These are phyloP conservation scores for Oscheius sp. DNA, from an alignment of 2,888 invertebrate species.

Conservation along the genomic window DNA sequence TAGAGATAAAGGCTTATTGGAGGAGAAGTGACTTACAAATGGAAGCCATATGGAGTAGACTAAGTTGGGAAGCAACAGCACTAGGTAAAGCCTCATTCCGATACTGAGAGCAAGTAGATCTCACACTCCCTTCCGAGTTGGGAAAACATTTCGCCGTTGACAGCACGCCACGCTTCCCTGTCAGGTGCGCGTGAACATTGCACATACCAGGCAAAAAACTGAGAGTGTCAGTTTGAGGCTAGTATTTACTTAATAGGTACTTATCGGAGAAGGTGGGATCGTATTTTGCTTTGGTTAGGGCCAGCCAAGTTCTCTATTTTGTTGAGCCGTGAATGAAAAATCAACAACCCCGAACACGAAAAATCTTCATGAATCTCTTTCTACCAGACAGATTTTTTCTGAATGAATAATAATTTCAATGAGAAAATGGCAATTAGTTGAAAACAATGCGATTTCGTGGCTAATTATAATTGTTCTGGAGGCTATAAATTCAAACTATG, in stretches of 20 bases:
- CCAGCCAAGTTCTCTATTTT: no score
- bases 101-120: slow-evolving; percentile 11
- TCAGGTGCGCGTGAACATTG: slow-evolving; percentile 27
- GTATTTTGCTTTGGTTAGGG: no score
- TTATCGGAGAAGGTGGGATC: no score
- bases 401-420: no score
- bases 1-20: slow-evolving; percentile 10
- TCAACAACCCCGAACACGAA: no score
- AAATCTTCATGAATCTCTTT: no score
- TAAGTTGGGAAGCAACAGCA: slow-evolving; percentile 17
- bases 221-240: slow-evolving; percentile 21
- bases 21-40: slow-evolving; percentile 36
- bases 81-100: slow-evolving; percentile 19
- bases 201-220: slow-evolving; percentile 13
- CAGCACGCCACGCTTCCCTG: slow-evolving; percentile 26
- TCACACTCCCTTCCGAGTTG: slow-evolving; percentile 23
- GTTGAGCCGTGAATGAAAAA: no score
- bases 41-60: slow-evolving; percentile 45
- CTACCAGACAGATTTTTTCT: no score
- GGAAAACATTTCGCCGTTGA: slow-evolving; percentile 23
- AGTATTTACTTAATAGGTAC: slow-evolving; percentile 11
- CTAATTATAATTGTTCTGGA: no score
- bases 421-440: no score
- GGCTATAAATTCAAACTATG: no score
- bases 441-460: no score